phyloP scores from a whole-genome alignment of 2,113 vertebrate genomes.

The Pseudorasbora parva region DNA sequence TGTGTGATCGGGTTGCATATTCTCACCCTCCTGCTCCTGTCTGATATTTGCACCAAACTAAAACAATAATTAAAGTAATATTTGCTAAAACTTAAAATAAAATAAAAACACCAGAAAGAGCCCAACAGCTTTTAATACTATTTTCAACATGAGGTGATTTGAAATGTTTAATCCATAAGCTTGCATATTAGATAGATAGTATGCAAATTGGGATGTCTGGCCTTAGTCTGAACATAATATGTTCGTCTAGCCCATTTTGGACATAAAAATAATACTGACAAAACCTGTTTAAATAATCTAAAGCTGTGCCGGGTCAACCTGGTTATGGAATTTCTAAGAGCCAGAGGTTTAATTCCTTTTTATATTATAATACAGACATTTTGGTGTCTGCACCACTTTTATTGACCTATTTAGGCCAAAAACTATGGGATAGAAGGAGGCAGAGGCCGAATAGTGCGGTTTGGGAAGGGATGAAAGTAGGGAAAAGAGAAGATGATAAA shows the following conservation, averaged over 20 bases:
- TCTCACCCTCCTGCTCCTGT: too few species aligned
- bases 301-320: not conserved
- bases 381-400: conserved; percentile 10
- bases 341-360: conserved; percentile 6
- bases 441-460: not conserved
- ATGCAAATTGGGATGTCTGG: not conserved
- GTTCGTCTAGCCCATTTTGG: not conserved
- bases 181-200: not conserved
- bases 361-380: conserved; percentile 10
- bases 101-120: too few species aligned
- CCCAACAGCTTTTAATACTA: not conserved
- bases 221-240: not conserved
- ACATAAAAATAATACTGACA: not conserved
- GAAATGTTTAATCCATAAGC: not conserved
- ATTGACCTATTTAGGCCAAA: conserved; percentile 32
- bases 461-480: conserved; percentile 28
- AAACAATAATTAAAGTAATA: too few species aligned
- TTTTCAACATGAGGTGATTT: not conserved
- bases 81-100: too few species aligned
- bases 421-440: not conserved
- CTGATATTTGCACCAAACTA: too few species aligned
- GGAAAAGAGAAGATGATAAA: conserved; percentile 18
- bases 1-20: too few species aligned
- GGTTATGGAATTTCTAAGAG: not conserved
- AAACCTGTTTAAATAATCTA: conserved; percentile 8